Percentiles rank a stretch among this genome's conserved stretches.
These are phyloP conservation scores for Sander vitreus DNA, from an alignment of 2,113 vertebrate species.

Conservation along the genomic window DNA sequence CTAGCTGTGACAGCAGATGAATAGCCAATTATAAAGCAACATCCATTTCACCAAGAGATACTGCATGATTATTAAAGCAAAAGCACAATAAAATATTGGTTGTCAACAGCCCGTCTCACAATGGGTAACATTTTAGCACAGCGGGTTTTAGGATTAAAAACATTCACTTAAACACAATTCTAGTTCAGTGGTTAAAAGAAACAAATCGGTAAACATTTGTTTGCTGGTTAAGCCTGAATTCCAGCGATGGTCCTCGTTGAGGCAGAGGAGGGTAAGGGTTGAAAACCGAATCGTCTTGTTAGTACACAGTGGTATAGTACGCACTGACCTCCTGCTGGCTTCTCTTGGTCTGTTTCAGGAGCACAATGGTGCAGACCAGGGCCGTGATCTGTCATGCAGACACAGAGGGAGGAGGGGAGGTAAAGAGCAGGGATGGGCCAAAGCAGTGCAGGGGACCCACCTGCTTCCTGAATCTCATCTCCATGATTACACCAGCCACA, in stretches of 20 bases:
- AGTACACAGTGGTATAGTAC: constrained; percentile 61
- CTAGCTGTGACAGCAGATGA: constrained; percentile 2
- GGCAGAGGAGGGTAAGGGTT: background rate
- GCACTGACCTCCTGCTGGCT: background rate
- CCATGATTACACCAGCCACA: constrained; percentile 2
- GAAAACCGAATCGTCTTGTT: background rate
- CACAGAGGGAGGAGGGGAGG: constrained; percentile 36
- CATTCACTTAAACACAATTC: background rate
- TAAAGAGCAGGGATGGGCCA: constrained; percentile 42
- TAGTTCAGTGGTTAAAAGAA: background rate
- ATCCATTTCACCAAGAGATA: constrained; percentile 1
- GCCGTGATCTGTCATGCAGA: constrained; percentile 59
- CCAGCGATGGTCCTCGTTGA: constrained; percentile 4
- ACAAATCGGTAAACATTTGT: constrained; percentile 15
- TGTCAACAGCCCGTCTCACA: background rate
- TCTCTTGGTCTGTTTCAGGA: constrained; percentile 61
- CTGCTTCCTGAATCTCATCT: background rate
- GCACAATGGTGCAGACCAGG: constrained; percentile 56
- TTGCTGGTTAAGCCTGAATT: background rate
- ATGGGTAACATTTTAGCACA: background rate
- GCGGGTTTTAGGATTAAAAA: background rate
- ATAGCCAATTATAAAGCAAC: constrained; percentile 9
- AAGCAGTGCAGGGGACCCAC: background rate
- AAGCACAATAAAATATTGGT: background rate
- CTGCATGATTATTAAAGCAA: background rate